phyloP scores from a whole-genome alignment of 2,113 vertebrate genomes.

The Sturnus vulgaris region DNA sequence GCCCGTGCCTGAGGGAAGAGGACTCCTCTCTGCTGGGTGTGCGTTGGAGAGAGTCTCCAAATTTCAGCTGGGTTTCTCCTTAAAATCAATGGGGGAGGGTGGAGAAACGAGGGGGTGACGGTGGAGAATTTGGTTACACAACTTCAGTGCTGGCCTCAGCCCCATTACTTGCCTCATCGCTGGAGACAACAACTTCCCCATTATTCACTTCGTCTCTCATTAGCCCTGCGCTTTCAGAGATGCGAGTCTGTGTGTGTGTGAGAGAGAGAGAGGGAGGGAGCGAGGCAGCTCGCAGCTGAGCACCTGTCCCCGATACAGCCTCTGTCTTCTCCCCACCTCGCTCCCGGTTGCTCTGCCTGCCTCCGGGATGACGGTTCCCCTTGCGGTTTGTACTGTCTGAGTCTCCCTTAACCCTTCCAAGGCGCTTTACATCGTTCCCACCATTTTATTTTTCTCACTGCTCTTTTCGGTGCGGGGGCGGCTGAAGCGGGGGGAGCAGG shows the following conservation, averaged over 20 bases:
- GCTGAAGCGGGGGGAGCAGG: neutral
- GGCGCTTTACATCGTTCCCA: neutral
- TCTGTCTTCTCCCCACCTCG: neutral
- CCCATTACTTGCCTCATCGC: conserved; percentile 30
- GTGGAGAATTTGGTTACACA: conserved; percentile 46
- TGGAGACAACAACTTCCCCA: conserved; percentile 22
- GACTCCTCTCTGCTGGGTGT: neutral
- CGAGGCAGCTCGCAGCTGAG: neutral
- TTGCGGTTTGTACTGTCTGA: neutral
- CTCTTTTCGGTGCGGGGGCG: neutral
- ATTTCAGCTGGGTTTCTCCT: neutral
- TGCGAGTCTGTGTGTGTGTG: neutral
- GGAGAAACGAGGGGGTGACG: neutral
- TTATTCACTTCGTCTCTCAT: conserved; percentile 44
- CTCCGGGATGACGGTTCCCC: neutral
- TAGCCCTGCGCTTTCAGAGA: conserved; percentile 18
- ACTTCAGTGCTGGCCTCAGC: conserved; percentile 52
- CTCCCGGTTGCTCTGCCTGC: neutral
- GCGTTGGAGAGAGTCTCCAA: neutral
- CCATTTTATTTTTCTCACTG: neutral
- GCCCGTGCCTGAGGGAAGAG: neutral
- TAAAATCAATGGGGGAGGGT: neutral
- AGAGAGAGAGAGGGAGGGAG: neutral
- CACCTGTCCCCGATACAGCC: conserved; percentile 16
- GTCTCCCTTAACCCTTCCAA: neutral